Conservation (phyloP, 1,140 invertebrate species). For the Prorops nasuta region DNA sequence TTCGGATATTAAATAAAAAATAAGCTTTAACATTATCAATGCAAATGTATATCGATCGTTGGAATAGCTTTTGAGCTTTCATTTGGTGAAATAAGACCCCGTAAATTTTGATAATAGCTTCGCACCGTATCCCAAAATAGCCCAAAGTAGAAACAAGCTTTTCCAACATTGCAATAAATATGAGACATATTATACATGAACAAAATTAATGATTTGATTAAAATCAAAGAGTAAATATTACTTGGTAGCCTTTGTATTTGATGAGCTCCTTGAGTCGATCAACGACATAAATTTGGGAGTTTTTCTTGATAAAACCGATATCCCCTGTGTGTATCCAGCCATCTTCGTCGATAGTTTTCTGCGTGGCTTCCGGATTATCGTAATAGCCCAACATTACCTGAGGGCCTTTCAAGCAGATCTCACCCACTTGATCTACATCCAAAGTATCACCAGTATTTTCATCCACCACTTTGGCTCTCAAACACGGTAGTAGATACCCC, state of each 20-base stretch:
- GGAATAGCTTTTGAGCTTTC: no score
- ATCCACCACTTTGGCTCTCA: constrained; percentile 37
- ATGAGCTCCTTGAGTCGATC: constrained; percentile 65
- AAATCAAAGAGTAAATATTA: constrained; percentile 34
- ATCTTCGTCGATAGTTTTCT: constrained; percentile 53
- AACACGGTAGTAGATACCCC: constrained; percentile 1
- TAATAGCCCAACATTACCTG: constrained; percentile 40
- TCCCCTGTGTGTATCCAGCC: constrained; percentile 50
- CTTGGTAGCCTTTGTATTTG: constrained; percentile 64
- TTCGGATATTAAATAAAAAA: no score
- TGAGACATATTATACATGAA: no score
- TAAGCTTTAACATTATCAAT: no score
- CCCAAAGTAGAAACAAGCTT: no score
- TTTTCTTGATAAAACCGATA: constrained; percentile 51
- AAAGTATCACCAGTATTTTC: constrained; percentile 43
- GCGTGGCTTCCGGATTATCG: constrained; percentile 46
- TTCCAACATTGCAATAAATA: no score
- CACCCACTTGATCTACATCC: constrained; percentile 44
- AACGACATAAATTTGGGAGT: constrained; percentile 53
- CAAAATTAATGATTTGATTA: no score
- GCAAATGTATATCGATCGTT: no score
- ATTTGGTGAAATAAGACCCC: no score
- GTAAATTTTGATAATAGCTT: no score
- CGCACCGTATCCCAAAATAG: no score
- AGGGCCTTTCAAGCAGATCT: constrained; percentile 46